phyloP scores from a whole-genome alignment of 1,140 invertebrate genomes.

The Phenacoccus solenopsis region DNA sequence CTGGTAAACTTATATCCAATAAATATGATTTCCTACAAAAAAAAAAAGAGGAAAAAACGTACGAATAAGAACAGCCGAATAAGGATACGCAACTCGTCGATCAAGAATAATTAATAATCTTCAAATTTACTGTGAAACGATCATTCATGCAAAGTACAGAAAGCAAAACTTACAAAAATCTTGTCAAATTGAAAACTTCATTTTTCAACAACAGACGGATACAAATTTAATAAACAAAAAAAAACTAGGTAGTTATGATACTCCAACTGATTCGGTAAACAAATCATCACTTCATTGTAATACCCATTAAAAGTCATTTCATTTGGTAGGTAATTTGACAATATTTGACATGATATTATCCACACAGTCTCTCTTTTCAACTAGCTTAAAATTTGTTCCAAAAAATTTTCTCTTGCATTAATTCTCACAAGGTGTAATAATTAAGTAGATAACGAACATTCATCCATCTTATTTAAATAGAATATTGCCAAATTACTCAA shows the following conservation, averaged over 20 bases:
- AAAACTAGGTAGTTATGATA: too few species aligned
- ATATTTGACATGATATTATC: too few species aligned
- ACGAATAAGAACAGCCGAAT: not conserved
- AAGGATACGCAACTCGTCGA: too few species aligned
- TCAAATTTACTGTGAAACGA: too few species aligned
- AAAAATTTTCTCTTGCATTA: not conserved
- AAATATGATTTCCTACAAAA: not conserved
- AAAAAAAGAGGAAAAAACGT: not conserved
- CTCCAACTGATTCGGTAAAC: too few species aligned
- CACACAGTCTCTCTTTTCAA: too few species aligned
- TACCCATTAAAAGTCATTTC: too few species aligned
- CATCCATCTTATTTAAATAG: too few species aligned
- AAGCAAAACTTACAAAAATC: too few species aligned
- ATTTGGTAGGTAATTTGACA: too few species aligned
- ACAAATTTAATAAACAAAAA: not conserved
- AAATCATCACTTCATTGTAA: too few species aligned
- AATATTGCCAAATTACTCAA: not conserved
- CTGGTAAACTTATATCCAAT: not conserved
- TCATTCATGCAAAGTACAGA: not conserved
- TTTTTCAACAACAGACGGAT: not conserved
- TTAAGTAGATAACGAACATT: not conserved
- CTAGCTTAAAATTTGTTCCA: not conserved
- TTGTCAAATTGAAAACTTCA: not conserved
- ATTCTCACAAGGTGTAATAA: not conserved
- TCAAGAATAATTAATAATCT: too few species aligned